Percentiles rank a stretch among this genome's conserved stretches.
phyloP scores from a whole-genome alignment of 2,888 invertebrate species.

The Sphaeridia pumilis region DNA sequence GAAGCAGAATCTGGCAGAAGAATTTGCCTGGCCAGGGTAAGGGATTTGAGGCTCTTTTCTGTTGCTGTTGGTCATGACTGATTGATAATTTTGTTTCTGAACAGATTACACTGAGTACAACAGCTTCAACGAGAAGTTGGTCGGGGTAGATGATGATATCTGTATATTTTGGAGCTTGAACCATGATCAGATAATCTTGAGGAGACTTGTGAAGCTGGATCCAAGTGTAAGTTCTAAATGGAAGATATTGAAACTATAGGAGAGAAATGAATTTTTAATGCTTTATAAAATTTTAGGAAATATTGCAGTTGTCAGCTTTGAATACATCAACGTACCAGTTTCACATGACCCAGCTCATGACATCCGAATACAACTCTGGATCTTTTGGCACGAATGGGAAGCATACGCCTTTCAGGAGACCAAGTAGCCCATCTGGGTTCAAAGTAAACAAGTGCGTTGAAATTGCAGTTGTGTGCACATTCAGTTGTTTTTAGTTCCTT shows the following conservation, averaged over 20 bases:
- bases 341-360: constrained; percentile 5
- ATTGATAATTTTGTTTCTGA: not conserved
- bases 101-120: constrained; percentile 30
- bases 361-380: not conserved
- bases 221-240: constrained; percentile 7
- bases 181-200: constrained; percentile 28
- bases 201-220: constrained; percentile 21
- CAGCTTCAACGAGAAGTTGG: constrained; percentile 20
- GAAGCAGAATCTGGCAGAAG: constrained; percentile 29
- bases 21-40: constrained; percentile 19
- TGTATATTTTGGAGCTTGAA: constrained; percentile 32
- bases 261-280: not conserved
- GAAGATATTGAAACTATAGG: not conserved
- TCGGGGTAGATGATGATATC: constrained; percentile 30
- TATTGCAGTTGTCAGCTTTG: constrained; percentile 22
- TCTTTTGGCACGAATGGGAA: not conserved
- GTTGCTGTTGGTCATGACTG: not conserved
- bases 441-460: constrained; percentile 2
- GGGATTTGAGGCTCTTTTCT: not conserved
- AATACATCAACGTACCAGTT: constrained; percentile 23
- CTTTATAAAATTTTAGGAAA: constrained; percentile 13
- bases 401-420: constrained; percentile 9
- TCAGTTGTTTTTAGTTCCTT: not conserved
- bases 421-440: constrained; percentile 3
- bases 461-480: not conserved